phyloP scores from a whole-genome alignment of 2,888 invertebrate genomes.

The Sipha maydis region DNA sequence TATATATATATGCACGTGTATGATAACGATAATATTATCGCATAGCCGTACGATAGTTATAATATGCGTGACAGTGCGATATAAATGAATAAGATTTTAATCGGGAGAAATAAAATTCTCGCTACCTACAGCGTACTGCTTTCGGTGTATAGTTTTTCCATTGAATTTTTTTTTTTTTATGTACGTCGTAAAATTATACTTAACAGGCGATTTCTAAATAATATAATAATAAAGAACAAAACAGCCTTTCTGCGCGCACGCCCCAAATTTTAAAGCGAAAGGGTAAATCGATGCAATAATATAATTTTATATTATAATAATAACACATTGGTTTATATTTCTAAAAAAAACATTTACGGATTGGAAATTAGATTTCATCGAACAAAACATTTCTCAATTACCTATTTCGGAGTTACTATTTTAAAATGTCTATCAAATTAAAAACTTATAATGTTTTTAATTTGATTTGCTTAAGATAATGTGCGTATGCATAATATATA shows the following conservation, averaged over 20 bases:
- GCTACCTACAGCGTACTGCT: not conserved
- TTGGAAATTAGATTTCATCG: not conserved
- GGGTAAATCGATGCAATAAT: not conserved
- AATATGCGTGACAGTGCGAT: not conserved
- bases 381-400: not conserved
- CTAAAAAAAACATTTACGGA: not conserved
- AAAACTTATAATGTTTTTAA: conserved; percentile 3
- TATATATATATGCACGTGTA: not conserved
- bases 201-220: not conserved
- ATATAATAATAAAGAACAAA: not conserved
- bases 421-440: not conserved
- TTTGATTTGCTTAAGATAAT: not conserved
- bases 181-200: conserved; percentile 11
- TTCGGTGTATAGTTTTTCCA: no score
- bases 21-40: not conserved
- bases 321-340: not conserved
- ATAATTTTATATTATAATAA: not conserved
- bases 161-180: not conserved
- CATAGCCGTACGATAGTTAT: no score
- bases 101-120: conserved; percentile 15
- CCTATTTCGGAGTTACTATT: not conserved
- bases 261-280: not conserved
- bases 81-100: conserved; percentile 34
- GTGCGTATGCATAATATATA: no score
- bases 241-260: not conserved